Evolutionary conservation across 2,797 vertebrate genomes (phyloP).

Genomic region (Rhincodon typus): DNA sequence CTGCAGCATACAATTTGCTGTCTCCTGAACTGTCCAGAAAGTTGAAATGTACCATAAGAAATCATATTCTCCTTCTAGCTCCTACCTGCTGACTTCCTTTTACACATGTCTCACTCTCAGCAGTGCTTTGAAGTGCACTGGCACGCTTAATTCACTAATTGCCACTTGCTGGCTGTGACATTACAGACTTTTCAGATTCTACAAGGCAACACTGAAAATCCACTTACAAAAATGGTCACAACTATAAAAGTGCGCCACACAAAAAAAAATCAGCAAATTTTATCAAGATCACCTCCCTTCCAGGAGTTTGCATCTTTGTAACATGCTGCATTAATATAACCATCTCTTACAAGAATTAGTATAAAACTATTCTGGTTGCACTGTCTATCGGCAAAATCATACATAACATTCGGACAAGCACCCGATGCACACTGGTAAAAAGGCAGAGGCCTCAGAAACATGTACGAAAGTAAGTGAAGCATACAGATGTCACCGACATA

Average conservation of each 20-base stretch:
- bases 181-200: background rate
- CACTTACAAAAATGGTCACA: slow-evolving; percentile 7
- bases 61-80: background rate
- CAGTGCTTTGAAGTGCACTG: background rate
- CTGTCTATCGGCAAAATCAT: background rate
- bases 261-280: background rate
- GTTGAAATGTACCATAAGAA: slow-evolving; percentile 21
- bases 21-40: slow-evolving; percentile 9
- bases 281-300: background rate
- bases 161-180: background rate
- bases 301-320: background rate
- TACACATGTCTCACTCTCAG: background rate
- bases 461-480: background rate
- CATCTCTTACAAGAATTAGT: background rate
- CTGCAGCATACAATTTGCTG: background rate
- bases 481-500: background rate
- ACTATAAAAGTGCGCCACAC: background rate
- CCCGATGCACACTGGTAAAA: background rate
- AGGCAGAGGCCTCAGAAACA: background rate
- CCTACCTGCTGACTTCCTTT: background rate
- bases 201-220: background rate
- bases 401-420: background rate
- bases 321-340: background rate
- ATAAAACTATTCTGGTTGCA: background rate
- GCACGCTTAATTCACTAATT: slow-evolving; percentile 18